phyloP scores from a whole-genome alignment of 2,888 invertebrate genomes.

The Mantis religiosa region DNA sequence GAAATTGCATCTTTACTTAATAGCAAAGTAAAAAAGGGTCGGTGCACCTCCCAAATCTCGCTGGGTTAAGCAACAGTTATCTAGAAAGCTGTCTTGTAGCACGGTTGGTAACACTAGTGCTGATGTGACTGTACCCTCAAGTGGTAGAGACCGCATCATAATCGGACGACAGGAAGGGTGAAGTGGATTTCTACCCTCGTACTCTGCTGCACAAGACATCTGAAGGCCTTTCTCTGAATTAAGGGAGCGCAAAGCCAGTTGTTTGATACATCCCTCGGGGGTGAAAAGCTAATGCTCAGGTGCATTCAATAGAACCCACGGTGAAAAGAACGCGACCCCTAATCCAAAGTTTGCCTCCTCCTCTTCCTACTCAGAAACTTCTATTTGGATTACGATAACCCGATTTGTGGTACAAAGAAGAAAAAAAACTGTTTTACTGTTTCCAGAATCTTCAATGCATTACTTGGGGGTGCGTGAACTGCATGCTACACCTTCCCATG shows the following conservation, averaged over 20 bases:
- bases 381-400: background rate
- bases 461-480: too few relatives aligned
- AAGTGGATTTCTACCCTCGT: background rate
- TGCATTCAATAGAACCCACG: background rate
- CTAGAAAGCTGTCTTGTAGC: too few relatives aligned
- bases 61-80: too few relatives aligned
- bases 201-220: background rate
- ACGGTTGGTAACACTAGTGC: background rate
- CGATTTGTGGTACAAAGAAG: background rate
- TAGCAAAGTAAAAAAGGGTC: too few relatives aligned
- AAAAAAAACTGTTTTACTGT: background rate
- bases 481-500: too few relatives aligned
- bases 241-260: background rate
- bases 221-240: background rate
- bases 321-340: background rate
- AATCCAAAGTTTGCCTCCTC: background rate
- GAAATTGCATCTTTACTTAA: too few relatives aligned
- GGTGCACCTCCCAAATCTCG: too few relatives aligned
- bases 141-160: background rate
- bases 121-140: background rate
- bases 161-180: background rate
- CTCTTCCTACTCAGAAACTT: background rate
- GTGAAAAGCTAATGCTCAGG: background rate
- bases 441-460: background rate
- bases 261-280: background rate